Evolutionary conservation across 2,113 vertebrate species (phyloP).

Genomic region (Pontoporia blainvillei): DNA sequence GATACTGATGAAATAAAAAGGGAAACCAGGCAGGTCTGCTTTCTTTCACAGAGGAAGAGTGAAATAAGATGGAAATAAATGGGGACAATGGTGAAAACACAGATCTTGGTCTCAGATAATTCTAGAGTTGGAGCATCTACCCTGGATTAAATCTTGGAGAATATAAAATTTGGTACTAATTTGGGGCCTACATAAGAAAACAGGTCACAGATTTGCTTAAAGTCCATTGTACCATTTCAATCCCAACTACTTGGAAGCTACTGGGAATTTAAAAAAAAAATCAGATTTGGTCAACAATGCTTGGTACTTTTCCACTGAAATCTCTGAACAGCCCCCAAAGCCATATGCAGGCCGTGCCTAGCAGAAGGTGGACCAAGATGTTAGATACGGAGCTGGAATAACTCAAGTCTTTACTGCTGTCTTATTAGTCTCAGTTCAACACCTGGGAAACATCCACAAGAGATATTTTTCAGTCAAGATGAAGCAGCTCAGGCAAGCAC

Average conservation of each 20-base stretch:
- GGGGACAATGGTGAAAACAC: not conserved
- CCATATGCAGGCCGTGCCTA: not conserved
- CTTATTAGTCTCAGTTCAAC: not conserved
- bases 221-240: not conserved
- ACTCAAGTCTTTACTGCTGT: not conserved
- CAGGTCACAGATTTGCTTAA: not conserved
- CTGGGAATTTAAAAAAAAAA: not conserved
- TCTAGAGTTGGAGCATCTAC: not conserved
- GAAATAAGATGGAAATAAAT: not conserved
- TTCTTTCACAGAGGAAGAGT: not conserved
- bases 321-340: not conserved
- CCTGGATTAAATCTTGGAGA: not conserved
- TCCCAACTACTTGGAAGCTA: not conserved
- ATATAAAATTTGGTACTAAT: not conserved
- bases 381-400: not conserved
- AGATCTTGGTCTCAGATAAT: not conserved
- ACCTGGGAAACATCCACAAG: not conserved
- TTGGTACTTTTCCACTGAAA: not conserved
- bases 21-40: not conserved
- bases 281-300: not conserved
- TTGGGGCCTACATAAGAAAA: not conserved
- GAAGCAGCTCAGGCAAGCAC: not conserved
- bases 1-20: not conserved
- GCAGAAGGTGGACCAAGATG: not conserved
- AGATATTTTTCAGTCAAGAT: not conserved